Base-by-base conservation (phyloP, 2,888 invertebrate genomes). In the Frankliniella intonsa region DNA sequence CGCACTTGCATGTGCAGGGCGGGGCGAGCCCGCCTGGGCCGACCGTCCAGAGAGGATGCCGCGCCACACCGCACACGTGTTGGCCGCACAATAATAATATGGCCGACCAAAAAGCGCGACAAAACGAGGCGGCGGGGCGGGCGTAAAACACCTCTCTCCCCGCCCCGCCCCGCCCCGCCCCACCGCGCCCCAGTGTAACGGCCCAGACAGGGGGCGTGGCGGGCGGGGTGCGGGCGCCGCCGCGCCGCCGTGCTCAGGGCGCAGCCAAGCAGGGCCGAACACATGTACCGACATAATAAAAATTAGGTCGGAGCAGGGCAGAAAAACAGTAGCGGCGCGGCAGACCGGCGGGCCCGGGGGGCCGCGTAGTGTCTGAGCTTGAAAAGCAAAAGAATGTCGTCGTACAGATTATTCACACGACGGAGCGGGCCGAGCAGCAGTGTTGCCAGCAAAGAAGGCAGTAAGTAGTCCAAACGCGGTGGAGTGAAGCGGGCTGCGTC, bases 231-330 rank as follows among this genome's bases (percentile, higher is more conserved):
- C n/a, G 65, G n/a, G 65, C 65, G 65, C 19, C 19, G 65, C 65
- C 8, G 1, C 55, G 55, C 55, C 55, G 14, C 55, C 65, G n/a
- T 65, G n/a, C 22, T 38, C 69, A 11, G 69, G 69, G 22, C 69
- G 69, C 69, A 76, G 69, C 25, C 69, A 69, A 22, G n/a, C 69
- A 22, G 69, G 69, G 25, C 9, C 22, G 69, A 76, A 76, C 69
- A 76, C 69, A 25, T 76, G 69, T 76, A 76, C 69, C 69, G 25
- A 76, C 69, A 76, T 22, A 22, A 76, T 76, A 76, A 76, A 76
- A 76, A 76, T 76, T 76, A 76, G 69, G 69, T 22, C 69, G 69
- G 69, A 25, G 69, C n/a, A 38, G 38, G 38, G 38, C 38, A 38
- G 38, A 38, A 38, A 38, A 38, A 38, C 38, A 38, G 38, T 5